phyloP scores from a whole-genome alignment of 2,797 vertebrate genomes.

The Tarsius wallacei region DNA sequence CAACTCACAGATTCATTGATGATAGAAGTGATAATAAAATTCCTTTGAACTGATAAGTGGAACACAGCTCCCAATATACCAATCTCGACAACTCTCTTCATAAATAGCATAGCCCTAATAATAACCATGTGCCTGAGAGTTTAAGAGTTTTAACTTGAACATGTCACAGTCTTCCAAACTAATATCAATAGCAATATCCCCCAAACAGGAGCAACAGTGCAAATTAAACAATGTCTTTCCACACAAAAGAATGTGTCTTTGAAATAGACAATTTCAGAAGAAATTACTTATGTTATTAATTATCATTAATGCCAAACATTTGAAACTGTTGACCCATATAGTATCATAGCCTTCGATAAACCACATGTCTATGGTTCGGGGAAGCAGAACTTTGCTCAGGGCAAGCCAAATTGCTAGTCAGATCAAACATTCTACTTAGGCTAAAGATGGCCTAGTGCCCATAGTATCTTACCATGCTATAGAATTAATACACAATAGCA shows the following conservation, averaged over 20 bases:
- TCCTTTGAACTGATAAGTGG: background rate
- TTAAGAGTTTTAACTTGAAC: constrained; percentile 18
- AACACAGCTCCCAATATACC: background rate
- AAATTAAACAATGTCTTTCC: background rate
- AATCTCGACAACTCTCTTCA: background rate
- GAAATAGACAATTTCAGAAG: background rate
- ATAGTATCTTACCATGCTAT: background rate
- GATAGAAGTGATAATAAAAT: background rate
- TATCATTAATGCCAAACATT: background rate
- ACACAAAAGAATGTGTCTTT: background rate
- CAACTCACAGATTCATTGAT: background rate
- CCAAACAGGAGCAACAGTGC: background rate
- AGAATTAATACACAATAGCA: background rate
- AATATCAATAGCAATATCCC: background rate
- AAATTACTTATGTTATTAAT: background rate
- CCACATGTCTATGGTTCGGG: background rate
- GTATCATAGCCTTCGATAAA: background rate
- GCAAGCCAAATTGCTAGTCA: background rate
- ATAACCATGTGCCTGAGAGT: background rate
- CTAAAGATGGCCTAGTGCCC: background rate
- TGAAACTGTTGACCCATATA: background rate
- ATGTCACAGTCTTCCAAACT: background rate
- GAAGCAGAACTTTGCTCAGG: background rate
- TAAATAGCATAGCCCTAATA: background rate
- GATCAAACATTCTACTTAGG: background rate